A percentile compares a stretch with the other conserved stretches of the same genome.
Conservation (phyloP, 1,140 invertebrate genomes). For the Leptestheria dahalacensis region DNA sequence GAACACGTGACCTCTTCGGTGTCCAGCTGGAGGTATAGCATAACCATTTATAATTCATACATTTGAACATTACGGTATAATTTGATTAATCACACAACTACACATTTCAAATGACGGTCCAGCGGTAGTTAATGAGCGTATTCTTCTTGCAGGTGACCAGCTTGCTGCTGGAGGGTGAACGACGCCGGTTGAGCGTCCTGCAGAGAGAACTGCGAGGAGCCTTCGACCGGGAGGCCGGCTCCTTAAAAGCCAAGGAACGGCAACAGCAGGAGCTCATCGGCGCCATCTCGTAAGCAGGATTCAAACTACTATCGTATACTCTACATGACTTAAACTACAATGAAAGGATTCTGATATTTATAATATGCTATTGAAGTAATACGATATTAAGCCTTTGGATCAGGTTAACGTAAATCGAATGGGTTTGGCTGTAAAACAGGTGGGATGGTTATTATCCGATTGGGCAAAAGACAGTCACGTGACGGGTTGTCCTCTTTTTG, state of each 20-base stretch:
- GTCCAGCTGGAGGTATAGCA: conserved; percentile 41
- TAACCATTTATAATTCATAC: neutral
- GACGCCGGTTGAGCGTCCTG: conserved; percentile 44
- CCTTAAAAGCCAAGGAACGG: conserved; percentile 48
- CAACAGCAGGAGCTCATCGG: conserved; percentile 47
- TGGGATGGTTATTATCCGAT: too few species aligned
- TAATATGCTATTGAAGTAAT: too few species aligned
- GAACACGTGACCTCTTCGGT: conserved; percentile 42
- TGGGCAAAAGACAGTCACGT: too few species aligned
- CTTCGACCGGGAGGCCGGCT: conserved; percentile 38
- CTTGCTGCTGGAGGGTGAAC: conserved; percentile 46
- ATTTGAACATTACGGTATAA: neutral
- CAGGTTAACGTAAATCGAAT: too few species aligned
- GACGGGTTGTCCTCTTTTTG: too few species aligned
- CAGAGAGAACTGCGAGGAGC: conserved; percentile 47
- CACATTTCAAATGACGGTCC: too few species aligned
- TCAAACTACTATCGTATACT: too few species aligned
- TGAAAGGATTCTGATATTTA: too few species aligned
- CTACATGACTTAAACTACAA: too few species aligned
- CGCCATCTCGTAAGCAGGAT: conserved; percentile 52
- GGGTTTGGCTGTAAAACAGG: too few species aligned
- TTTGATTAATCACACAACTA: conserved; percentile 1
- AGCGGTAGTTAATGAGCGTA: too few species aligned
- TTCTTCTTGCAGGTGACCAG: conserved; percentile 56
- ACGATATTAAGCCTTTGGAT: too few species aligned